Evolutionary conservation across 2,113 vertebrate genomes (phyloP).

Genomic region (Garra rufa): DNA sequence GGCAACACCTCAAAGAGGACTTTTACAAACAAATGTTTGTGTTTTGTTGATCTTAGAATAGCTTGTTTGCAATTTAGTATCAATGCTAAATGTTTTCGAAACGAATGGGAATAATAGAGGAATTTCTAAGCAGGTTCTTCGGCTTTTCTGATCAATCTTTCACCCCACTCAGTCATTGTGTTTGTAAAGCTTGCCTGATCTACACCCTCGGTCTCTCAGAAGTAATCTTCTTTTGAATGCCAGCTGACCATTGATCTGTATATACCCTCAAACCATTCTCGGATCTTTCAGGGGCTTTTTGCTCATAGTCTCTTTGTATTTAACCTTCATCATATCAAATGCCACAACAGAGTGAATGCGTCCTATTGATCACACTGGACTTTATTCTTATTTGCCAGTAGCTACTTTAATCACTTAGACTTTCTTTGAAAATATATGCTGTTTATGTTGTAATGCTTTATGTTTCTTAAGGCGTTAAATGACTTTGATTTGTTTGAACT

Average conservation of each 20-base stretch:
- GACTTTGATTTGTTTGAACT: neutral
- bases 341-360: neutral
- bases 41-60: neutral
- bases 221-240: conserved; percentile 34
- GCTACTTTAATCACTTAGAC: neutral
- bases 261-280: conserved; percentile 3
- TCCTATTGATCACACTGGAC: neutral
- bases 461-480: neutral
- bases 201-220: conserved; percentile 1
- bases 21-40: neutral
- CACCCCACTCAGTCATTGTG: neutral
- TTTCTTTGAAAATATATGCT: neutral
- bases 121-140: neutral
- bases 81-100: neutral
- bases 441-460: neutral
- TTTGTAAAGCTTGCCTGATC: conserved; percentile 14
- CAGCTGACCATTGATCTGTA: conserved; percentile 39
- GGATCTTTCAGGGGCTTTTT: neutral
- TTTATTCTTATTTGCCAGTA: neutral
- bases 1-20: neutral
- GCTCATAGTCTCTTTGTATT: conserved; percentile 25
- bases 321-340: conserved; percentile 13
- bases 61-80: neutral
- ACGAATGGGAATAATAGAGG: neutral
- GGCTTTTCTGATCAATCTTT: conserved; percentile 4